Evolutionary conservation across 2,888 invertebrate species (phyloP).

Genomic region (Gymnoscelis rufifasciata): DNA sequence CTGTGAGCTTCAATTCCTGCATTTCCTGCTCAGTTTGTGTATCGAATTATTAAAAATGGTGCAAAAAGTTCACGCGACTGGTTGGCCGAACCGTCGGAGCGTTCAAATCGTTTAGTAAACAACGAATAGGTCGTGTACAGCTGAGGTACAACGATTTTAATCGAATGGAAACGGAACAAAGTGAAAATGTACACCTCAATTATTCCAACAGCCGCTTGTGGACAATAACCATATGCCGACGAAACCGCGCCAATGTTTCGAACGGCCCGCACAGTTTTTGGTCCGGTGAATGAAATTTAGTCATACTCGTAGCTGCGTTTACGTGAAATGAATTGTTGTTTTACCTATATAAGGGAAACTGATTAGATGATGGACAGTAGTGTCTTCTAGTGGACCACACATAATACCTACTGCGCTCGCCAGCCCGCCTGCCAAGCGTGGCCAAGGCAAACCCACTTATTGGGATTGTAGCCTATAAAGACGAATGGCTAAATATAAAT

Average conservation of each 20-base stretch:
- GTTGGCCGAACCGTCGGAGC: conserved; percentile 66
- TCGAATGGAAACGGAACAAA: conserved; percentile 79
- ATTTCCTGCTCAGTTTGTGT: conserved; percentile 26
- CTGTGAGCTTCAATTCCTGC: conserved; percentile 9
- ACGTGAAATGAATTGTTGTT: too few relatives aligned
- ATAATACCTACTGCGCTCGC: too few relatives aligned
- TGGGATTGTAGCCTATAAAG: too few relatives aligned
- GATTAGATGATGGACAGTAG: too few relatives aligned
- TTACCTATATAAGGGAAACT: too few relatives aligned
- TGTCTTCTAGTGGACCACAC: too few relatives aligned
- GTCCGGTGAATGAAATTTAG: conserved; percentile 10
- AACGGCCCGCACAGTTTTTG: conserved; percentile 27
- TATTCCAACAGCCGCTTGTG: conserved; percentile 70
- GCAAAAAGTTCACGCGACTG: conserved; percentile 51
- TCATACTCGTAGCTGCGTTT: background rate
- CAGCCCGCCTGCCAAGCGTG: too few relatives aligned
- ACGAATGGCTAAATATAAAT: too few relatives aligned
- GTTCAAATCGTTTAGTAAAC: conserved; percentile 78
- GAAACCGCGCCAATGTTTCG: conserved; percentile 47
- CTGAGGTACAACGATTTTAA: conserved; percentile 76
- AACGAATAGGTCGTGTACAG: conserved; percentile 74
- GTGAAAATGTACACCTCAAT: conserved; percentile 80
- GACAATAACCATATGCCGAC: conserved; percentile 68
- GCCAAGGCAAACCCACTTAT: too few relatives aligned
- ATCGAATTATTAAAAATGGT: conserved; percentile 35